These are phyloP conservation scores for Elysia crispata DNA, from an alignment of 2,888 invertebrate species.

Conservation along the genomic window DNA sequence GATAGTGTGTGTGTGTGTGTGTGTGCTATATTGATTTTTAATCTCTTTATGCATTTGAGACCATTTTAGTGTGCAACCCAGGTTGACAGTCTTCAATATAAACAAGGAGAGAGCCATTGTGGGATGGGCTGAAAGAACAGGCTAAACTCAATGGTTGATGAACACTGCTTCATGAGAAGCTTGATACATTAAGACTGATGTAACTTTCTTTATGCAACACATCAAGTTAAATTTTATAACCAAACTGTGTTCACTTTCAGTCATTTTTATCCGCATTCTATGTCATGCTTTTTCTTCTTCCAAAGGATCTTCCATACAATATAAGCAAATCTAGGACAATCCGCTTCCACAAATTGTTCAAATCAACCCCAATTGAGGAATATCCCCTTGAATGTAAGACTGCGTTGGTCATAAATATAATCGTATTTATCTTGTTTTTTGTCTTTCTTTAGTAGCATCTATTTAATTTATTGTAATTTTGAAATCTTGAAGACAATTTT, in stretches of 20 bases:
- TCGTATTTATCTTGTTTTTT: background rate
- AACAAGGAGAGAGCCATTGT: too few relatives aligned
- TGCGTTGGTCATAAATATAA: background rate
- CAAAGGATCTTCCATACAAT: conserved; percentile 60
- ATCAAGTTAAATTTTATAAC: background rate
- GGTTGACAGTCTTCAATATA: too few relatives aligned
- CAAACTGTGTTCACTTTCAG: background rate
- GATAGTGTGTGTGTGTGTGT: too few relatives aligned
- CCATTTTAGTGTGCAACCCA: too few relatives aligned
- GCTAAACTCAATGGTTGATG: too few relatives aligned
- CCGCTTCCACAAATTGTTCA: conserved; percentile 92
- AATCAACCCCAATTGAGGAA: conserved; percentile 89
- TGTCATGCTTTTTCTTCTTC: conserved; percentile 17
- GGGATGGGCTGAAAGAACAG: too few relatives aligned
- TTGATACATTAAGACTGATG: background rate
- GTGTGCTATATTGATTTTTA: too few relatives aligned
- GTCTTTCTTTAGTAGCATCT: background rate
- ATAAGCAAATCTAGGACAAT: conserved; percentile 82
- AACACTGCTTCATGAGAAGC: too few relatives aligned
- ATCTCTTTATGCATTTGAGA: too few relatives aligned
- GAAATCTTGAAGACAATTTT: background rate
- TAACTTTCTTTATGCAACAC: background rate
- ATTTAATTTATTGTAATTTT: background rate
- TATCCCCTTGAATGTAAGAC: conserved; percentile 83
- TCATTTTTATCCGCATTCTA: background rate